Percentiles rank a stretch among this genome's conserved stretches.
Conservation (phyloP, 2,797 vertebrate species). For the Ctenochaetus hawaiiensis region DNA sequence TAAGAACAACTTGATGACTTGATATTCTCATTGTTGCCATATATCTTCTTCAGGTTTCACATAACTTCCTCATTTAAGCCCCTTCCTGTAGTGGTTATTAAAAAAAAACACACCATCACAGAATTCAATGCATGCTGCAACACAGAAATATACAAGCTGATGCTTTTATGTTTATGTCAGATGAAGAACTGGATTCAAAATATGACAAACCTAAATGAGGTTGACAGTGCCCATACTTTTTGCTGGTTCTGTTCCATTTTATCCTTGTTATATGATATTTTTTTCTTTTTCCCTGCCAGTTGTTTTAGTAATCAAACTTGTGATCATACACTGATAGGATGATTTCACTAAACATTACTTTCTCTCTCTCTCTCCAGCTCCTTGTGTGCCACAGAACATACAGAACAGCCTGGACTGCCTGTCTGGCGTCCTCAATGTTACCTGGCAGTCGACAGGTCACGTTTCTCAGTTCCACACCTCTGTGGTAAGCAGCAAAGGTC, state of each 20-base stretch:
- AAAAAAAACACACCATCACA: too few relatives aligned
- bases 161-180: too few relatives aligned
- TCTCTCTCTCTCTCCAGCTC: constrained; percentile 73
- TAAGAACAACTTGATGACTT: not conserved
- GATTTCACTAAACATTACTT: not conserved
- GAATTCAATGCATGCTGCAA: not conserved
- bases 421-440: constrained; percentile 78
- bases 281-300: too few relatives aligned
- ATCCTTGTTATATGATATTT: too few relatives aligned
- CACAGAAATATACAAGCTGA: too few relatives aligned
- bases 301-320: not conserved
- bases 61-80: not conserved
- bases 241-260: too few relatives aligned
- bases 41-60: not conserved
- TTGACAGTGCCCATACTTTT: too few relatives aligned
- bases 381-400: constrained; percentile 81
- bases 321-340: not conserved
- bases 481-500: constrained; percentile 63
- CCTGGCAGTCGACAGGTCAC: constrained; percentile 78
- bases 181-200: too few relatives aligned
- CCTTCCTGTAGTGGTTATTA: not conserved
- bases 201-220: too few relatives aligned
- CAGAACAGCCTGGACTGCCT: constrained; percentile 74
- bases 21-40: not conserved
- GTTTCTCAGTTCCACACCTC: constrained; percentile 66